Conservation (phyloP, 1,140 invertebrate species). For the Dryas iulia region DNA sequence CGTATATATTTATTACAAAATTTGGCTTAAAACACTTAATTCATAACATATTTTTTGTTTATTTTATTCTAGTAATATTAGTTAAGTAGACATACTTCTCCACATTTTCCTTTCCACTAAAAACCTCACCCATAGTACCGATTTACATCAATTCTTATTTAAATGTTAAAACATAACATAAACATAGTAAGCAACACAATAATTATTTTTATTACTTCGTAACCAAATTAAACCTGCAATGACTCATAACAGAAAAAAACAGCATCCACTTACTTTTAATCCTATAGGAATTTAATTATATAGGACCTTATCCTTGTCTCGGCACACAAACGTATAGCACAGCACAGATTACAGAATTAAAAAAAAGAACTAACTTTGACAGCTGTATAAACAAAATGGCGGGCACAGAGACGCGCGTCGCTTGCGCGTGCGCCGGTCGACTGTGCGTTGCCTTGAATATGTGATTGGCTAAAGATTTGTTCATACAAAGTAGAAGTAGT, state of each 20-base stretch:
- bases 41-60: too few relatives aligned
- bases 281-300: background rate
- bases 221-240: background rate
- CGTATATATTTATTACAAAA: too few relatives aligned
- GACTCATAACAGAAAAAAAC: background rate
- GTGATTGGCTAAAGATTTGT: conserved; percentile 24
- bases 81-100: too few relatives aligned
- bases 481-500: background rate
- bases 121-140: too few relatives aligned
- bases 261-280: background rate
- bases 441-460: conserved; percentile 36
- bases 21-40: too few relatives aligned
- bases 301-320: background rate
- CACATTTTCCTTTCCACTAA: too few relatives aligned
- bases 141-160: too few relatives aligned
- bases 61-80: too few relatives aligned
- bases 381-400: conserved; percentile 46
- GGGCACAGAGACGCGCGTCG: conserved; percentile 25
- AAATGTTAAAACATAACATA: background rate
- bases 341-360: conserved; percentile 8
- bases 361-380: conserved; percentile 25
- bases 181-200: background rate
- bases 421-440: conserved; percentile 32
- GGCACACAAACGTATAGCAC: conserved; percentile 8
- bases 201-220: background rate